A percentile compares a stretch with the other conserved stretches of the same genome.
phyloP scores from a whole-genome alignment of 2,888 invertebrate genomes.

The Metellina segmentata region DNA sequence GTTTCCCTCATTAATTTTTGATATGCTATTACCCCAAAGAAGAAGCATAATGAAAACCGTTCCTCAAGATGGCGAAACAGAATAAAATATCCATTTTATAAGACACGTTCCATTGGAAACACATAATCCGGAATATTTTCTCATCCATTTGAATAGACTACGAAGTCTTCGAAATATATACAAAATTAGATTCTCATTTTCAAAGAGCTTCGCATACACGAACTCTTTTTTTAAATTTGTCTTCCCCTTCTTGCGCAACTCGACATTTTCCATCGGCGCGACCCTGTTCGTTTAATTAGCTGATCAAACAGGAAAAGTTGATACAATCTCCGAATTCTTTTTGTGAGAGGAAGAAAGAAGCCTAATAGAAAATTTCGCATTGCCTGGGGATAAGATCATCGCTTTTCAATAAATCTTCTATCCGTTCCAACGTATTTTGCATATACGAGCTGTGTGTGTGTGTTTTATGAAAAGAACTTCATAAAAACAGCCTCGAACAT shows the following conservation, averaged over 20 bases:
- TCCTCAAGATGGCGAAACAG: background rate
- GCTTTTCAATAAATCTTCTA: conserved; percentile 44
- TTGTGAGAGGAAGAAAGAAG: conserved; percentile 8
- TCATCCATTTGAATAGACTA: conserved; percentile 20
- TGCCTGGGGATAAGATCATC: conserved; percentile 56
- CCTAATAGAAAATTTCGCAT: conserved; percentile 43
- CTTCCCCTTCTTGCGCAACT: background rate
- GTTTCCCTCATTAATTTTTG: background rate
- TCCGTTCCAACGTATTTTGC: conserved; percentile 9
- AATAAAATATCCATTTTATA: background rate
- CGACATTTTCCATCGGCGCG: background rate
- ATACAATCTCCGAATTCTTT: conserved; percentile 9
- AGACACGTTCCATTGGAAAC: background rate
- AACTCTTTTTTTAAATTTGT: background rate
- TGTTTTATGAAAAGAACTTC: conserved; percentile 32
- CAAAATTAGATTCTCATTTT: conserved; percentile 32
- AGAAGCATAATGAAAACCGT: background rate
- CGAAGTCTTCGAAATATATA: background rate
- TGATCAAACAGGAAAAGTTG: conserved; percentile 60
- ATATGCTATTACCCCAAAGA: background rate
- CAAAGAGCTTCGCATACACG: conserved; percentile 17
- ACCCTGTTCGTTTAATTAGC: conserved; percentile 57
- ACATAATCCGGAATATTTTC: background rate
- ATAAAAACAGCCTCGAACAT: conserved; percentile 42
- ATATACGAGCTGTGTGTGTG: background rate